Base-by-base conservation (phyloP, 2,113 vertebrate species). In the Herpetotheres cachinnans region DNA sequence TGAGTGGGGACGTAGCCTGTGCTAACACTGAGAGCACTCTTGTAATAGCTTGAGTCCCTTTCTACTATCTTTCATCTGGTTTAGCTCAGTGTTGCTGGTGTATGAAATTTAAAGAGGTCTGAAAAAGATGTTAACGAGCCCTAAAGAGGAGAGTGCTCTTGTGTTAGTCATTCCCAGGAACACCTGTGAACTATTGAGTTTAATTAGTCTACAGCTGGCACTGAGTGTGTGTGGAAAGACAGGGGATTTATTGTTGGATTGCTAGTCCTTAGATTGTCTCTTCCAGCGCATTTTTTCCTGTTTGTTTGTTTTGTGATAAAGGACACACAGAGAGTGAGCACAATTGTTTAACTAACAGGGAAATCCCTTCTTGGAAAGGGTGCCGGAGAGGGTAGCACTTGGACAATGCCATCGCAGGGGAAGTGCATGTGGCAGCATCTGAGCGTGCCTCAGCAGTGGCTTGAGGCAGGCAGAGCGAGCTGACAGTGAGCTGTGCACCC, bases 41-140 rank as follows among this genome's bases (percentile, higher is more conserved):
- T 59, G 46, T 15, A 92, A 86, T 4, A 92, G 84, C 87, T 95
- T 12, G 0, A 91, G 36, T 76, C 89, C 89, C 71, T 87, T 79
- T 46, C 82, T 82, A 34, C 85, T 42, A 21, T 61, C 95, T 86
- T 86, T 93, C 87, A 88, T 80, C 81, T 67, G 73, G 21, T 71
- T 89, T 56, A 97, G 61, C 89, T 96, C 78, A 38, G 40, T 82
- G 19, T 66, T 96, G 78, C 72, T 77, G 62, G 52, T 92, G 90
- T 96, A 94, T 40, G 71, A 95, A 97, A 96, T 94, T 81, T 93
- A 95, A 97, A 97, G 95, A 96, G 85, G 92, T 94, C 89, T 97
- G 93, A 83, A 95, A 97, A 97, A 96, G 95, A 97, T 91, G 80
- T 95, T 96, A 97, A 97, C 66, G 22, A 97, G 87, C 46, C 92